These are phyloP conservation scores for Leucopternis melanops DNA, from an alignment of 2,113 vertebrate species.

Conservation along the genomic window DNA sequence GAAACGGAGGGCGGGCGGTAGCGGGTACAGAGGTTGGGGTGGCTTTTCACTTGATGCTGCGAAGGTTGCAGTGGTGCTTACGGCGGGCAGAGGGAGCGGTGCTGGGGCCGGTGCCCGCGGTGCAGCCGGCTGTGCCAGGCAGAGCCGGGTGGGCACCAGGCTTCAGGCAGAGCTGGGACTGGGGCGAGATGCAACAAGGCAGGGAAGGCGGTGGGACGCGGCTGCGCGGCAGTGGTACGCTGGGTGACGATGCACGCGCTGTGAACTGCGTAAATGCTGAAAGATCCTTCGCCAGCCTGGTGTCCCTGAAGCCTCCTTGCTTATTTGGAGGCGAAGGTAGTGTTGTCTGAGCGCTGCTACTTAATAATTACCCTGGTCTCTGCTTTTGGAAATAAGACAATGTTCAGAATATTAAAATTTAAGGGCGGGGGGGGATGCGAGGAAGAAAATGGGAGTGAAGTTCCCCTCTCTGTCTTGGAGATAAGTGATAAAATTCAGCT, in stretches of 20 bases:
- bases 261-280: rapidly evolving
- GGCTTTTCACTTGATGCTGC: not conserved
- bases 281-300: not conserved
- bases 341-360: not conserved
- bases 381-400: not conserved
- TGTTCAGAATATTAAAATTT: not conserved
- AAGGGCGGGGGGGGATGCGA: rapidly evolving
- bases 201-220: not conserved
- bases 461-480: not conserved
- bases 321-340: not conserved
- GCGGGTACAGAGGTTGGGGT: rapidly evolving
- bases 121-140: not conserved
- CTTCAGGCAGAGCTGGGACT: not conserved
- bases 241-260: rapidly evolving
- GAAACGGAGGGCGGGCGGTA: rapidly evolving
- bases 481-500: not conserved
- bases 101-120: not conserved
- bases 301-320: not conserved
- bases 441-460: not conserved
- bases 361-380: not conserved
- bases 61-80: not conserved
- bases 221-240: rapidly evolving
- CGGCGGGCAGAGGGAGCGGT: rapidly evolving
- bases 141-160: not conserved
- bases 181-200: rapidly evolving